A percentile compares a stretch with the other conserved stretches of the same genome.
phyloP scores from a whole-genome alignment of 1,140 invertebrate genomes.

The Bombus breviceps region DNA sequence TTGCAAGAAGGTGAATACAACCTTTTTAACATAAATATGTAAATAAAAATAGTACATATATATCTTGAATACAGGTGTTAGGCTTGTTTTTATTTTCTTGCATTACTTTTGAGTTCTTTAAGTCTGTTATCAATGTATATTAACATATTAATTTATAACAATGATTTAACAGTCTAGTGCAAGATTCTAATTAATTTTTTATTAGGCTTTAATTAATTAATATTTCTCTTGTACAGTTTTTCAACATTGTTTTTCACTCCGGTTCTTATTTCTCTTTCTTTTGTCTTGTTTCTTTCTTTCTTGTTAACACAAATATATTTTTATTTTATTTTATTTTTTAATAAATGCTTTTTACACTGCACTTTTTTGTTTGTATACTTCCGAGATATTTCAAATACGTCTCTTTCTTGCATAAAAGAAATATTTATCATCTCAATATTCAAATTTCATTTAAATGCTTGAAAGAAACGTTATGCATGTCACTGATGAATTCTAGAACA shows the following conservation, averaged over 20 bases:
- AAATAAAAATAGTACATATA: slow-evolving; percentile 16
- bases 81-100: slow-evolving; percentile 28
- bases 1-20: slow-evolving; percentile 21
- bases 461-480: slow-evolving; percentile 49
- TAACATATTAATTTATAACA: background rate
- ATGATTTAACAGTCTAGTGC: background rate
- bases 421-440: background rate
- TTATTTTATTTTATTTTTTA: slow-evolving; percentile 22
- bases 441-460: slow-evolving; percentile 6
- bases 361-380: slow-evolving; percentile 19
- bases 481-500: slow-evolving; percentile 15
- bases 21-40: background rate
- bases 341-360: slow-evolving; percentile 15
- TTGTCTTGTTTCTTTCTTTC: background rate
- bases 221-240: too few relatives aligned
- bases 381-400: slow-evolving; percentile 3
- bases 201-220: background rate
- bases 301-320: slow-evolving; percentile 3
- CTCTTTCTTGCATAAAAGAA: slow-evolving; percentile 14
- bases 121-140: background rate
- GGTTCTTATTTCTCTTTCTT: too few relatives aligned
- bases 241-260: background rate
- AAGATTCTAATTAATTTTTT: slow-evolving; percentile 2
- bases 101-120: background rate
- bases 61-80: slow-evolving; percentile 4